phyloP scores from a whole-genome alignment of 2,797 vertebrate genomes.

The Liasis olivaceus region DNA sequence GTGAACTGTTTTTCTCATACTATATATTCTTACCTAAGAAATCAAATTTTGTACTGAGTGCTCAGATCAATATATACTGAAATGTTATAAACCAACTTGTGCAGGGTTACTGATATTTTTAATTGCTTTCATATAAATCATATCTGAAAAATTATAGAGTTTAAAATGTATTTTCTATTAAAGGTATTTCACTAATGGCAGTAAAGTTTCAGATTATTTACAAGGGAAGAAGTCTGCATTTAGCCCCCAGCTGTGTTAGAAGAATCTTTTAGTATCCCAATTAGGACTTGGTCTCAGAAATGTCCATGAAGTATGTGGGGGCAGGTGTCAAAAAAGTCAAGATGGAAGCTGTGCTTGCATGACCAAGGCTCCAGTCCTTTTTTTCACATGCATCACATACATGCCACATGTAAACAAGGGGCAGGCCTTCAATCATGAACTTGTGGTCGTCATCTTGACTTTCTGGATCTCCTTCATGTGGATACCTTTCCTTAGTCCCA shows the following conservation, averaged over 20 bases:
- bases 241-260: neutral
- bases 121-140: neutral
- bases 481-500: neutral
- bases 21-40: neutral
- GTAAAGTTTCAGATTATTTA: neutral
- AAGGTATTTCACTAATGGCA: neutral
- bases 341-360: neutral
- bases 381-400: neutral
- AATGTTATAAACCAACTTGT: neutral
- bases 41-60: neutral
- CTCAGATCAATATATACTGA: neutral
- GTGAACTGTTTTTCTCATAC: neutral
- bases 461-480: neutral
- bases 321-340: neutral
- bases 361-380: neutral
- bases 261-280: neutral
- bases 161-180: neutral
- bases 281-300: neutral
- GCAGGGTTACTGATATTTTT: neutral
- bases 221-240: neutral
- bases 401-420: neutral
- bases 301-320: neutral
- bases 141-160: neutral
- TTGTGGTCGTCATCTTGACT: neutral
- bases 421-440: neutral